phyloP scores from a whole-genome alignment of 2,797 vertebrate genomes.

The Gila robusta region DNA sequence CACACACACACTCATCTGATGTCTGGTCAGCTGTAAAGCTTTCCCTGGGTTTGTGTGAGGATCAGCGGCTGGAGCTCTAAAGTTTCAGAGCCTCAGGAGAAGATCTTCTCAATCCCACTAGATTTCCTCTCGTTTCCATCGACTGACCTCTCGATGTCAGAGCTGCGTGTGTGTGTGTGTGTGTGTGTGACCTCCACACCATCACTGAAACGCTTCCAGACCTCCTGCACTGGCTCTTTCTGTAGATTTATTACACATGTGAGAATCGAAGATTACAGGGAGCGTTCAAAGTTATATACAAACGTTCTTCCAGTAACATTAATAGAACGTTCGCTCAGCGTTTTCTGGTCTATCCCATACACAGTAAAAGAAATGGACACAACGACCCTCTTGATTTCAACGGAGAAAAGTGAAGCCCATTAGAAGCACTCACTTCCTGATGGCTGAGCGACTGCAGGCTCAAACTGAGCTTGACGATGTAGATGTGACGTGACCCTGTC shows the following conservation, averaged over 20 bases:
- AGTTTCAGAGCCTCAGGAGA: constrained; percentile 8
- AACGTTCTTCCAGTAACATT: not conserved
- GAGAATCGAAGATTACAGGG: not conserved
- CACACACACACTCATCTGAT: not conserved
- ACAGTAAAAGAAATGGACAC: no score
- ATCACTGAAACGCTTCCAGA: constrained; percentile 22
- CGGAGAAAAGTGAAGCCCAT: no score
- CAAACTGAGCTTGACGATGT: no score
- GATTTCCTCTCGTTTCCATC: constrained; percentile 43
- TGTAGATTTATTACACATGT: not conserved
- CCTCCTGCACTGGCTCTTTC: not conserved
- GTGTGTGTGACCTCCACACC: not conserved
- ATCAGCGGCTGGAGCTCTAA: not conserved
- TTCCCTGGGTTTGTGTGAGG: not conserved
- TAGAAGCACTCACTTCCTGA: no score
- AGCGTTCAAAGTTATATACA: not conserved
- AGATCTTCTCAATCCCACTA: not conserved
- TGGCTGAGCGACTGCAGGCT: no score
- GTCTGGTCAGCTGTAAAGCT: not conserved
- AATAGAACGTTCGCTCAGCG: no score
- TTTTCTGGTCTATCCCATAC: no score
- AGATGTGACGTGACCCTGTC: no score
- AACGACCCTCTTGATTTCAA: no score
- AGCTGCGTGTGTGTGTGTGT: not conserved
- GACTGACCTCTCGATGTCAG: constrained; percentile 21